Conservation (phyloP, 2,113 vertebrate genomes). For the Oncorhynchus kisutch region DNA sequence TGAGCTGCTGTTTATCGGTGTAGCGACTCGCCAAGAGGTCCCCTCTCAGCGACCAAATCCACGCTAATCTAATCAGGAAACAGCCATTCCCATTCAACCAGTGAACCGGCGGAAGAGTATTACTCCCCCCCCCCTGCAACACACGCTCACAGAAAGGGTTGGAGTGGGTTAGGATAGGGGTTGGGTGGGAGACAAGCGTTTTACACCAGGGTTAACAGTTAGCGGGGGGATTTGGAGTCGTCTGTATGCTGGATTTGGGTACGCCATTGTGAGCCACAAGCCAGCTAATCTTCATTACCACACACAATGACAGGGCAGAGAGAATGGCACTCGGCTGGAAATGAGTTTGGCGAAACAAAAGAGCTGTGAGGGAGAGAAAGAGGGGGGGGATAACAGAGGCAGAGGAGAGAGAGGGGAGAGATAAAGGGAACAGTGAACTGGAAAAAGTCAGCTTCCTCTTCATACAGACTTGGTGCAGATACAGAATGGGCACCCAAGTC, state of each 20-base stretch:
- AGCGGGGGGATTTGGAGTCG: conserved; percentile 63
- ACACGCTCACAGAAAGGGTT: neutral
- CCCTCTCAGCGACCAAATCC: conserved; percentile 64
- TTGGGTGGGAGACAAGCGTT: too few relatives aligned
- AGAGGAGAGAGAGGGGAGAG: conserved; percentile 15
- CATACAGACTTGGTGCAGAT: conserved; percentile 23
- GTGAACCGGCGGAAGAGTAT: conserved; percentile 19
- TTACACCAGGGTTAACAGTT: conserved; percentile 61
- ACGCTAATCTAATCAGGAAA: conserved; percentile 68
- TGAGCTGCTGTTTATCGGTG: conserved; percentile 66
- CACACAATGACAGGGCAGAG: conserved; percentile 62
- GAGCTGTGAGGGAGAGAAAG: conserved; percentile 44
- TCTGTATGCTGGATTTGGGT: conserved; percentile 56
- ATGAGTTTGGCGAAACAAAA: conserved; percentile 62
- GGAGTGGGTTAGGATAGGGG: neutral
- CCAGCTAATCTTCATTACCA: conserved; percentile 71
- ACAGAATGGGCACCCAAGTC: conserved; percentile 18
- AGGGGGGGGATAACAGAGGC: conserved; percentile 20
- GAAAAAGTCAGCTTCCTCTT: conserved; percentile 60
- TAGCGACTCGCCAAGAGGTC: conserved; percentile 53
- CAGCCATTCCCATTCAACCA: conserved; percentile 55
- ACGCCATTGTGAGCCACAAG: conserved; percentile 57
- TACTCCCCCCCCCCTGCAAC: neutral
- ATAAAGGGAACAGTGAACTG: conserved; percentile 65
- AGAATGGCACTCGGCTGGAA: conserved; percentile 64